Conservation (phyloP, 2,888 invertebrate species). For the Acronicta leporina region DNA sequence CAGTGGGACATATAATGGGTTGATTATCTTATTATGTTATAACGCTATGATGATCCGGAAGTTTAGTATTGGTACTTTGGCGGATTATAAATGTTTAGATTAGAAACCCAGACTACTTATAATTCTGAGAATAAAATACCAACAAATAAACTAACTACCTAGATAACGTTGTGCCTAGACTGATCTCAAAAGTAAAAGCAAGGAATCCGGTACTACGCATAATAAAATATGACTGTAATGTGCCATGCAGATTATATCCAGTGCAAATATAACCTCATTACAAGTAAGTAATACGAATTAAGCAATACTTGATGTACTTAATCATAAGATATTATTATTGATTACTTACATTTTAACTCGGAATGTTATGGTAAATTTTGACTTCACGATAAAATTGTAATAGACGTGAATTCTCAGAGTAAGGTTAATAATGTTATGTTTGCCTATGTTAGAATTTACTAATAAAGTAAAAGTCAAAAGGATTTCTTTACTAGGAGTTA, state of each 20-base stretch:
- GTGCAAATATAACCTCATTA: conserved; percentile 29
- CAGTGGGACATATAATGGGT: too few relatives aligned
- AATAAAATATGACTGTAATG: conserved; percentile 31
- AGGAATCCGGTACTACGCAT: conserved; percentile 24
- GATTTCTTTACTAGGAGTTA: too few relatives aligned
- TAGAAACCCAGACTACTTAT: too few relatives aligned
- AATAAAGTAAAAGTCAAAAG: neutral
- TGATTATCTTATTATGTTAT: too few relatives aligned
- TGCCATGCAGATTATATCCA: conserved; percentile 45
- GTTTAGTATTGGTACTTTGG: too few relatives aligned
- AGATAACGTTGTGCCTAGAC: conserved; percentile 13
- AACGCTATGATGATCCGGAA: too few relatives aligned
- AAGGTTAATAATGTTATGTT: too few relatives aligned
- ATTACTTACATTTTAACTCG: conserved; percentile 12
- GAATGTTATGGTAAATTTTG: conserved; percentile 6
- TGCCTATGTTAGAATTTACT: too few relatives aligned
- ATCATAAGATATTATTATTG: conserved; percentile 8
- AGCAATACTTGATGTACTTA: conserved; percentile 24
- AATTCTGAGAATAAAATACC: conserved; percentile 6
- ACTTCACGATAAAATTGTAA: too few relatives aligned
- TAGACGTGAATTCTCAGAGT: too few relatives aligned
- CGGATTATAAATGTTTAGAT: too few relatives aligned
- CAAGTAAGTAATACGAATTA: conserved; percentile 9
- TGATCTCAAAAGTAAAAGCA: conserved; percentile 48
- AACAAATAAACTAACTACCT: conserved; percentile 10